Percentiles rank a stretch among this genome's conserved stretches.
Evolutionary conservation across 2,113 vertebrate genomes (phyloP).

Genomic region (Onychorhynchus coronatus): DNA sequence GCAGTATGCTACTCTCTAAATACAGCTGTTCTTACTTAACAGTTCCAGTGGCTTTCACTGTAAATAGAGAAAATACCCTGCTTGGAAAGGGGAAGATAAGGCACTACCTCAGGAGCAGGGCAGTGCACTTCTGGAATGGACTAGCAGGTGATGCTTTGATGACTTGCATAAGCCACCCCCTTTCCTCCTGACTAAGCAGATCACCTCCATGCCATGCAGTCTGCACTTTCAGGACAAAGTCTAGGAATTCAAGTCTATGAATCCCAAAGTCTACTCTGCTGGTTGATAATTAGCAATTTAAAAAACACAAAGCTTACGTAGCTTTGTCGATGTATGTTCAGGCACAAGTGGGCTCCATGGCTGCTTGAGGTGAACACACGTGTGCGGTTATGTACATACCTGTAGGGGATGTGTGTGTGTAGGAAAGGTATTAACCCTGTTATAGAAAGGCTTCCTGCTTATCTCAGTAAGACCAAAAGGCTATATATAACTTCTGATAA

Average conservation of each 20-base stretch:
- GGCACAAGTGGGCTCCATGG: background rate
- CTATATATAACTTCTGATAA: background rate
- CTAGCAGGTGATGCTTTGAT: conserved; percentile 4
- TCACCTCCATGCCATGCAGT: conserved; percentile 23
- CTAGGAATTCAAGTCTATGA: conserved; percentile 57
- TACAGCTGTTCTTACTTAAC: background rate
- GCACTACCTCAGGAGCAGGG: background rate
- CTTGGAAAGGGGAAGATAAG: background rate
- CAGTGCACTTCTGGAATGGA: background rate
- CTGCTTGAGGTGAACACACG: accelerated
- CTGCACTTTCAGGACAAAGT: conserved; percentile 61
- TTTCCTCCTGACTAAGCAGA: conserved; percentile 62
- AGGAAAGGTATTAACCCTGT: background rate
- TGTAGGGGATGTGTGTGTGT: background rate
- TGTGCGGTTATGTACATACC: background rate
- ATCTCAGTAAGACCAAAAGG: background rate
- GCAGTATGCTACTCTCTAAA: background rate
- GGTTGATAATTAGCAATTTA: conserved; percentile 64
- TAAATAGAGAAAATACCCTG: background rate
- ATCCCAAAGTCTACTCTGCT: conserved; percentile 61
- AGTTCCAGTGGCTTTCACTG: background rate
- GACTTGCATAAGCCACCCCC: conserved; percentile 7
- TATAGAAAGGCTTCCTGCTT: background rate
- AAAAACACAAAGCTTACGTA: background rate
- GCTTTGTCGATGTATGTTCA: background rate